Evolutionary conservation across 2,113 vertebrate species (phyloP).

Genomic region (Herpetotheres cachinnans): DNA sequence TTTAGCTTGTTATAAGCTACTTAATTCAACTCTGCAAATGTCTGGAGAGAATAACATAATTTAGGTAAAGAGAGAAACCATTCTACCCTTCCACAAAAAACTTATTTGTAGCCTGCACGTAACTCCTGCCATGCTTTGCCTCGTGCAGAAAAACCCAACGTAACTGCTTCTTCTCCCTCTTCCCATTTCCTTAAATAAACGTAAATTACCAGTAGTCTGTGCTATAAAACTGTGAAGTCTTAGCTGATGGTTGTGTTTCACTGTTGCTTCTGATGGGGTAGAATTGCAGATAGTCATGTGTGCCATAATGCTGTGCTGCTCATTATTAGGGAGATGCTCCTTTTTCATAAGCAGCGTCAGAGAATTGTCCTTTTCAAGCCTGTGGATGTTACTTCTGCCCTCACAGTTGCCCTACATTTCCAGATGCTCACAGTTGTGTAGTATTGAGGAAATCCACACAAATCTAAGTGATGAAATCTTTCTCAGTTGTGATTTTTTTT

Average conservation of each 20-base stretch:
- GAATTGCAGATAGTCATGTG: background rate
- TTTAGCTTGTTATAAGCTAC: constrained; percentile 1
- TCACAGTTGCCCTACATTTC: background rate
- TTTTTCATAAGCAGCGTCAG: background rate
- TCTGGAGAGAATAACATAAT: background rate
- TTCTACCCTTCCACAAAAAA: background rate
- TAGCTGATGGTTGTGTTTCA: background rate
- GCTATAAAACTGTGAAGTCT: background rate
- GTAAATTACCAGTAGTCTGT: background rate
- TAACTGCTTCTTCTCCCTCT: background rate
- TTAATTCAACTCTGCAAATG: background rate
- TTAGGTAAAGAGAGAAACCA: background rate
- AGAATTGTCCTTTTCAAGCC: background rate
- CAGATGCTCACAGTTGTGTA: background rate
- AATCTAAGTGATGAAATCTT: background rate
- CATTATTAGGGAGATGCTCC: background rate
- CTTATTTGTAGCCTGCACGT: background rate
- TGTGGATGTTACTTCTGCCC: background rate
- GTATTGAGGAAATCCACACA: background rate
- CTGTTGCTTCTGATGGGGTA: background rate
- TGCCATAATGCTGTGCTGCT: background rate
- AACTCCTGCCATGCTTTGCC: background rate
- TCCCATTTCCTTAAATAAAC: background rate
- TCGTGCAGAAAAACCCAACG: background rate
- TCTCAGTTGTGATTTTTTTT: background rate